These are phyloP conservation scores for Mugil cephalus DNA, from an alignment of 2,113 vertebrate species.

Conservation along the genomic window DNA sequence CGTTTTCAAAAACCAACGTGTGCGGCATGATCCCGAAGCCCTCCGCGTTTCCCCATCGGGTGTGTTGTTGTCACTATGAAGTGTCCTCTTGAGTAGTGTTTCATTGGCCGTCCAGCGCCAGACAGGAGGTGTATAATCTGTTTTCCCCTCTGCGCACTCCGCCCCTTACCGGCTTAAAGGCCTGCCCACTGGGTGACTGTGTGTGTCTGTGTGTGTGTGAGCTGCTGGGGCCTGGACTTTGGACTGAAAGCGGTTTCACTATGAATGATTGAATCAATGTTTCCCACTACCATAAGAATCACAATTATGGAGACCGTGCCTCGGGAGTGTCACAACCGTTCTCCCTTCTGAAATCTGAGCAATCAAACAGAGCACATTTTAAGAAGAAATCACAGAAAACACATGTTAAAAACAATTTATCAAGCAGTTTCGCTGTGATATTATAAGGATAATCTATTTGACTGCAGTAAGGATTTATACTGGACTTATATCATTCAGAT, in stretches of 20 bases:
- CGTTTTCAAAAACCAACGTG: conserved; percentile 9
- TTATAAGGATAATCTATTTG: too few relatives aligned
- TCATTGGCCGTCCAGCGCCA: conserved; percentile 53
- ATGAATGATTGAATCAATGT: conserved; percentile 14
- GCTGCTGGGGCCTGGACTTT: conserved; percentile 56
- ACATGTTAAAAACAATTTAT: too few relatives aligned
- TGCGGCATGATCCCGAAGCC: background rate
- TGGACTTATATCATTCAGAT: too few relatives aligned
- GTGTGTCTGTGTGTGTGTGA: background rate
- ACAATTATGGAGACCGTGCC: background rate
- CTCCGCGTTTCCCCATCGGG: background rate
- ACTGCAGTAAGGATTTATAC: too few relatives aligned
- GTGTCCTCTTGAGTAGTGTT: conserved; percentile 30
- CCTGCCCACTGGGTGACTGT: conserved; percentile 59
- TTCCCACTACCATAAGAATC: background rate
- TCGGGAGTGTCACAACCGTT: background rate
- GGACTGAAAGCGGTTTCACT: conserved; percentile 17
- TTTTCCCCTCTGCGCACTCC: conserved; percentile 48
- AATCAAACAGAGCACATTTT: too few relatives aligned
- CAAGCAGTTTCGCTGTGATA: too few relatives aligned
- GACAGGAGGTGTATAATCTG: conserved; percentile 66
- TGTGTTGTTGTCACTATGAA: conserved; percentile 44
- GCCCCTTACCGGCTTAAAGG: conserved; percentile 60
- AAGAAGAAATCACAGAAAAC: too few relatives aligned
- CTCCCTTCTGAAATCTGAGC: background rate